These are phyloP conservation scores for Leptinotarsa lineolata DNA, from an alignment of 1,140 invertebrate species.

Conservation along the genomic window DNA sequence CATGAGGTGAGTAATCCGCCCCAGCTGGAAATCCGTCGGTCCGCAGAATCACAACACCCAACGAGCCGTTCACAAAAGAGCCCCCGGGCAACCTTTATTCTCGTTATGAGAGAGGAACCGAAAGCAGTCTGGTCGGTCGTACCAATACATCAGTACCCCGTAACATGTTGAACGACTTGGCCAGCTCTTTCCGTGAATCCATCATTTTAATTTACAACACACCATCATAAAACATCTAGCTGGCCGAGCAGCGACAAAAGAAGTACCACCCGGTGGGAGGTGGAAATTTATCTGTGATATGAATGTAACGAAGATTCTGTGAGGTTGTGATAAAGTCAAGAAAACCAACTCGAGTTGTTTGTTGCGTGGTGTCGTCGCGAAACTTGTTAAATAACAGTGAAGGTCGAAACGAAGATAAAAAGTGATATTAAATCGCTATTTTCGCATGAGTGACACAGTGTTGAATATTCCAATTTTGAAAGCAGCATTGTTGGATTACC, in stretches of 20 bases:
- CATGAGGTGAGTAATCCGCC: not conserved
- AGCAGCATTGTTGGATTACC: not conserved
- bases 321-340: too few relatives aligned
- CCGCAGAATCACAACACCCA: slow-evolving; percentile 4
- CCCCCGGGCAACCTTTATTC: slow-evolving; percentile 4
- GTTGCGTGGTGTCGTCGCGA: not conserved
- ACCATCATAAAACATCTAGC: not conserved
- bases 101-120: not conserved
- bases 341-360: too few relatives aligned
- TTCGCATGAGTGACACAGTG: not conserved
- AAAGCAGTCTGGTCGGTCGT: not conserved
- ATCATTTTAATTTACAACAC: not conserved
- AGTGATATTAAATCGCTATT: not conserved
- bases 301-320: too few relatives aligned
- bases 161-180: slow-evolving; percentile 1
- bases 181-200: not conserved
- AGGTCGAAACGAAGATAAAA: not conserved
- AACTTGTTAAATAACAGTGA: slow-evolving; percentile 6
- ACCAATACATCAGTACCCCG: not conserved
- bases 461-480: not conserved
- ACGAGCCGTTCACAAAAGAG: not conserved
- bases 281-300: slow-evolving; percentile 5
- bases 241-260: too few relatives aligned
- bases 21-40: not conserved
- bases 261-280: too few relatives aligned